These are phyloP conservation scores for Pyralis farinalis DNA, from an alignment of 2,888 invertebrate species.

Conservation along the genomic window DNA sequence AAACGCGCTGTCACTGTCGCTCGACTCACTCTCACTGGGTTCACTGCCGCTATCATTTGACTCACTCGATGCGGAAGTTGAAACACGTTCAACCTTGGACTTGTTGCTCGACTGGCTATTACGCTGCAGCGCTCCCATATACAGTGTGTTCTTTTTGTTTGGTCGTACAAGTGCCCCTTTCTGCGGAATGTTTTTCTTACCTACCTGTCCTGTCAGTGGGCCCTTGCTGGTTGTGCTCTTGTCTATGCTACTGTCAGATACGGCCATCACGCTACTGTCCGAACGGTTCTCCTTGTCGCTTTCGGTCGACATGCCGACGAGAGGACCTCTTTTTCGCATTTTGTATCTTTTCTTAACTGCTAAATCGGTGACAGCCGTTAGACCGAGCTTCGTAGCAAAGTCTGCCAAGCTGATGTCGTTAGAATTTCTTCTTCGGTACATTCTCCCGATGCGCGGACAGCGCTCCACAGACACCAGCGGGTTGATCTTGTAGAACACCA, in stretches of 20 bases:
- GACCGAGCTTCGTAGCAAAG: slow-evolving; percentile 38
- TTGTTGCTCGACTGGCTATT: neutral
- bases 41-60: neutral
- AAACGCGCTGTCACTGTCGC: neutral
- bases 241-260: no score
- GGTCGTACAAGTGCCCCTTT: no score
- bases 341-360: neutral
- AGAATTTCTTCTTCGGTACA: slow-evolving; percentile 11
- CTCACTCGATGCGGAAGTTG: neutral
- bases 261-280: neutral
- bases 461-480: slow-evolving; percentile 42
- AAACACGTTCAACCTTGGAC: neutral
- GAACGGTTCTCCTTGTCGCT: neutral
- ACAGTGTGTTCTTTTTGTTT: no score
- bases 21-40: neutral
- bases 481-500: slow-evolving; percentile 43
- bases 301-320: neutral
- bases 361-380: neutral
- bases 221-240: neutral
- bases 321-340: no score
- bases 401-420: slow-evolving; percentile 11
- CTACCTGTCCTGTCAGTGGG: no score
- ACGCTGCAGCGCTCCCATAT: neutral
- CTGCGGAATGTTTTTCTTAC: no score
- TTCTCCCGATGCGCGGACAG: slow-evolving; percentile 25